A percentile compares a stretch with the other conserved stretches of the same genome.
These are phyloP conservation scores for Cisticola juncidis DNA, from an alignment of 2,113 vertebrate genomes.

Conservation along the genomic window DNA sequence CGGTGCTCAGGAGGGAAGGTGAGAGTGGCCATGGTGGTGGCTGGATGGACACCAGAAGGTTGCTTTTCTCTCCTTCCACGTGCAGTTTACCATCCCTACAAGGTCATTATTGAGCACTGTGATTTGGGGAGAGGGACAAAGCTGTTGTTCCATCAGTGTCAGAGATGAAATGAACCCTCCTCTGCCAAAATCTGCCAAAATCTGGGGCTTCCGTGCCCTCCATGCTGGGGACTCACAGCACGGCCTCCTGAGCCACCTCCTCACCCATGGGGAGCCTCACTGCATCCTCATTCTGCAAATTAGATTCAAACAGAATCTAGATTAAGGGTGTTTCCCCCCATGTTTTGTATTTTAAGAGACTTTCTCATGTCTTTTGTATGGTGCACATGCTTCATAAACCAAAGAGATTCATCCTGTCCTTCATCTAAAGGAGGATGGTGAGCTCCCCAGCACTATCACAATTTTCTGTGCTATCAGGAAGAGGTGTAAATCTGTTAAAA, in stretches of 20 bases:
- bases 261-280: background rate
- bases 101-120: background rate
- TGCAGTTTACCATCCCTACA: background rate
- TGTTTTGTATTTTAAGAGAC: background rate
- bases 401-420: background rate
- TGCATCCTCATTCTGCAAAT: background rate
- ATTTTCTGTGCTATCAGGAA: conserved; percentile 4
- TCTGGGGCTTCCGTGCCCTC: background rate
- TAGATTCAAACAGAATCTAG: background rate
- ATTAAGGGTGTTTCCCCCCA: background rate
- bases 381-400: background rate
- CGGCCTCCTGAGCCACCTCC: background rate
- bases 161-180: background rate
- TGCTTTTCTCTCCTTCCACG: background rate
- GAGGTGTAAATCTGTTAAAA: conserved; percentile 5
- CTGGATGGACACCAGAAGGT: conserved; percentile 28
- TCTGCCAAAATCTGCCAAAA: background rate
- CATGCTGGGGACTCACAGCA: background rate
- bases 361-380: background rate
- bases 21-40: conserved; percentile 9
- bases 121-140: background rate
- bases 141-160: conserved; percentile 16
- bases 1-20: conserved; percentile 54
- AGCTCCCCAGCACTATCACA: background rate
- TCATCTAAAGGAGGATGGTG: background rate